These are phyloP conservation scores for Bambusicola thoracicus DNA, from an alignment of 2,113 vertebrate genomes.

Conservation along the genomic window DNA sequence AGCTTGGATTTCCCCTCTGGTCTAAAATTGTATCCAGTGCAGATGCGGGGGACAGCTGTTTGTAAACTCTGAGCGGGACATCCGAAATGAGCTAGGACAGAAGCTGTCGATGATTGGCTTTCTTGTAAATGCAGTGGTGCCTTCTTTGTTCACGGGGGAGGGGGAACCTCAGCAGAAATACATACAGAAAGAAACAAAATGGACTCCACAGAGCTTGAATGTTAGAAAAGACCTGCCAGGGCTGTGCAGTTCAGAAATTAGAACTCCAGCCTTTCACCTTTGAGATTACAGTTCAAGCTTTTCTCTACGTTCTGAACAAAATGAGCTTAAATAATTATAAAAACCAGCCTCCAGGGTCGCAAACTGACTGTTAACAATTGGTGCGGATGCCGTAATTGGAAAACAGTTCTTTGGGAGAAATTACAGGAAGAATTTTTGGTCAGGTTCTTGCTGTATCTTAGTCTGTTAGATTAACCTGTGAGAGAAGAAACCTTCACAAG, in stretches of 20 bases:
- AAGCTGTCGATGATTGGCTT: conserved; percentile 11
- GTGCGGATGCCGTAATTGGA: neutral
- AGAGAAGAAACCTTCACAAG: neutral
- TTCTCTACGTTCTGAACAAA: conserved; percentile 24
- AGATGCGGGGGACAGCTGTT: conserved; percentile 54
- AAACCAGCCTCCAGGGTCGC: neutral
- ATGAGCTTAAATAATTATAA: conserved; percentile 21
- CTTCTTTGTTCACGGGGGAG: conserved; percentile 20
- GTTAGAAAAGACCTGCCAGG: conserved; percentile 23
- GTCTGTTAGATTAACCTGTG: neutral
- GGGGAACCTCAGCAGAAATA: neutral
- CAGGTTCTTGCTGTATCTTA: neutral
- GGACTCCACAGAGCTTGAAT: neutral
- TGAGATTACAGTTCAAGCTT: conserved; percentile 24
- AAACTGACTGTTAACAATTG: neutral
- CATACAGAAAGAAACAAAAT: conserved; percentile 48
- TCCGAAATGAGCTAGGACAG: conserved; percentile 39
- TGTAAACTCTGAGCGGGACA: conserved; percentile 44
- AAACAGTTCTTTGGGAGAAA: neutral
- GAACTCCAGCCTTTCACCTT: conserved; percentile 23
- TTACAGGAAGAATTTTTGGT: neutral
- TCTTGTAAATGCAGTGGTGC: neutral
- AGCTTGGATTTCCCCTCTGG: conserved; percentile 59
- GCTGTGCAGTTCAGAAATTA: neutral
- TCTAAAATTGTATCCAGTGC: conserved; percentile 50